These are phyloP conservation scores for Centroberyx gerrardi DNA, from an alignment of 2,797 vertebrate species.

Conservation along the genomic window DNA sequence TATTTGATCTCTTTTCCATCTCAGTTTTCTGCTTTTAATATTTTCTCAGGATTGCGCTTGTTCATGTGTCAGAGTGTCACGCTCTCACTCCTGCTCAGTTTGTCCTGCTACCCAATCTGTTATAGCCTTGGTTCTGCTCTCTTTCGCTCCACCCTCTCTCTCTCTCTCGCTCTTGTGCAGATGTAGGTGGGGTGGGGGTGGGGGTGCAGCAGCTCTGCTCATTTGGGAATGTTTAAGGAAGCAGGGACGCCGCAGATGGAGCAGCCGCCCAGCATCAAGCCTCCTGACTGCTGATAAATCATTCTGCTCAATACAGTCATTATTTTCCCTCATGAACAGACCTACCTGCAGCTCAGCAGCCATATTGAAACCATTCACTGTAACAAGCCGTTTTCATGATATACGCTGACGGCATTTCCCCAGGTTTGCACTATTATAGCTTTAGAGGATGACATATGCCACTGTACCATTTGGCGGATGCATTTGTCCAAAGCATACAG, in stretches of 20 bases:
- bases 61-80: conserved; percentile 1
- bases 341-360: conserved; percentile 1
- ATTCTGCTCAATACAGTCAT: conserved; percentile 22
- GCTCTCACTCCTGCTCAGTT: neutral
- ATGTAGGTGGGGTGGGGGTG: conserved; percentile 26
- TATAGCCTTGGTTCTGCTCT: neutral
- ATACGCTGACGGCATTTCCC: neutral
- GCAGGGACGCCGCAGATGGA: conserved; percentile 38
- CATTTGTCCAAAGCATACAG: no score
- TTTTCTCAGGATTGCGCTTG: conserved; percentile 22
- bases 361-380: conserved; percentile 31
- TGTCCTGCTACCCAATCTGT: no score
- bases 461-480: no score
- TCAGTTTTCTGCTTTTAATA: conserved; percentile 15
- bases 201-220: conserved; percentile 26
- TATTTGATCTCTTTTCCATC: conserved; percentile 42
- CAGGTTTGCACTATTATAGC: neutral
- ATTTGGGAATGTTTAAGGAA: conserved; percentile 61
- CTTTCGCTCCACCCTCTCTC: neutral
- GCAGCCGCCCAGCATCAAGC: conserved; percentile 50
- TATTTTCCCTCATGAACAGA: neutral
- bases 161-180: conserved; percentile 20
- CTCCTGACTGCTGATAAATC: conserved; percentile 55
- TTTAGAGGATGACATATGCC: neutral
- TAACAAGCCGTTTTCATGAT: conserved; percentile 4